phyloP scores from a whole-genome alignment of 1,140 invertebrate species.

The Battus philenor region DNA sequence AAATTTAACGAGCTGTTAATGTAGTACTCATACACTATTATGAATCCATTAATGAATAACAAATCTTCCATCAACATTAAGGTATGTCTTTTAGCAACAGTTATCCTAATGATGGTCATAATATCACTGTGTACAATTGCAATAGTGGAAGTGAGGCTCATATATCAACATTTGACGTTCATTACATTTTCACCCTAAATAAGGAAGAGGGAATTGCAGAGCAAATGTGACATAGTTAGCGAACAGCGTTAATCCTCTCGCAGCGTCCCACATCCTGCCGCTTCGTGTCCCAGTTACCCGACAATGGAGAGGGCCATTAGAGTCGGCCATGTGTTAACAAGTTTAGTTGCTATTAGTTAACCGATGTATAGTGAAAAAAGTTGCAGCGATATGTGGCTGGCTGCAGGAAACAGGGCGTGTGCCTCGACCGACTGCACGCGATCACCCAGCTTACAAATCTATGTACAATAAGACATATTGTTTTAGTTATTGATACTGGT shows the following conservation, averaged over 20 bases:
- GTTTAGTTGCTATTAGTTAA: constrained; percentile 46
- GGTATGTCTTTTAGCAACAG: too few relatives aligned
- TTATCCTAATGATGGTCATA: too few relatives aligned
- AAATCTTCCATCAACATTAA: too few relatives aligned
- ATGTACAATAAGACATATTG: too few relatives aligned
- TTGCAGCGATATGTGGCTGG: constrained; percentile 7
- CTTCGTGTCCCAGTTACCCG: constrained; percentile 30
- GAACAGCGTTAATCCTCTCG: constrained; percentile 19
- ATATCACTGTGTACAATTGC: too few relatives aligned
- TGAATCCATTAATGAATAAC: too few relatives aligned
- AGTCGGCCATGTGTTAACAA: constrained; percentile 56
- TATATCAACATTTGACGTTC: constrained; percentile 3
- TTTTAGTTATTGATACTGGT: too few relatives aligned
- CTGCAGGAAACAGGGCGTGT: constrained; percentile 15
- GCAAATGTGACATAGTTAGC: constrained; percentile 12
- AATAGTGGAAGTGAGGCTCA: too few relatives aligned
- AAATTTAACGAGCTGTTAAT: too few relatives aligned
- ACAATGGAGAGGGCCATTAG: constrained; percentile 53
- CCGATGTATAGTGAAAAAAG: constrained; percentile 14
- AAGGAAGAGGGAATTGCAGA: constrained; percentile 19
- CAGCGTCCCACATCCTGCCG: constrained; percentile 23
- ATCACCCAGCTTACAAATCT: constrained; percentile 15
- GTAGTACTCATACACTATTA: too few relatives aligned
- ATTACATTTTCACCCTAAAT: constrained; percentile 5
- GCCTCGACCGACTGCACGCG: constrained; percentile 22